Evolutionary conservation across 2,888 invertebrate species (phyloP).

Genomic region (Subacronicta megacephala): DNA sequence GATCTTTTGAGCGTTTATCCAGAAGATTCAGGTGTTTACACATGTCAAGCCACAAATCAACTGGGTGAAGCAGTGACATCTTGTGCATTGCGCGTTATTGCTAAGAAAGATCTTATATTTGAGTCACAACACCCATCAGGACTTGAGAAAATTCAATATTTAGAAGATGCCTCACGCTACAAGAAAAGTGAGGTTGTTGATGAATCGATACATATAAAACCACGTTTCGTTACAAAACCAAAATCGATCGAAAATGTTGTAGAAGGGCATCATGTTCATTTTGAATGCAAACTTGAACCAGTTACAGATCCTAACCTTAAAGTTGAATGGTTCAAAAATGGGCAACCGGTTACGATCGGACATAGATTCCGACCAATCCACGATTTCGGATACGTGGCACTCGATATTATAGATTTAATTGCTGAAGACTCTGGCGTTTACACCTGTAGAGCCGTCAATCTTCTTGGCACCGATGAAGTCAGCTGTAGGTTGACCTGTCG

Average conservation of each 20-base stretch:
- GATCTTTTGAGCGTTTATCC: slow-evolving; percentile 99
- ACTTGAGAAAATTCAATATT: slow-evolving; percentile 96
- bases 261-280: slow-evolving; percentile 98
- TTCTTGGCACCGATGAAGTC: slow-evolving; percentile 96
- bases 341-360: slow-evolving; percentile 97
- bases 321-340: slow-evolving; percentile 99
- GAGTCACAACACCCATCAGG: slow-evolving; percentile 98
- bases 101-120: slow-evolving; percentile 95
- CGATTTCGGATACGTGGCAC: slow-evolving; percentile 99
- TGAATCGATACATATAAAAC: slow-evolving; percentile 95
- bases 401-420: slow-evolving; percentile 98
- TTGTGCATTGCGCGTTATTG: slow-evolving; percentile 96
- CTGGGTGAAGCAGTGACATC: slow-evolving; percentile 98
- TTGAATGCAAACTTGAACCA: slow-evolving; percentile 99
- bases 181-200: slow-evolving; percentile 95
- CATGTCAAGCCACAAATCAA: slow-evolving; percentile 98
- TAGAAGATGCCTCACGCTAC: slow-evolving; percentile 96
- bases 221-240: slow-evolving; percentile 95
- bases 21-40: slow-evolving; percentile 98
- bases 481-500: slow-evolving; percentile 93
- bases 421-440: slow-evolving; percentile 98
- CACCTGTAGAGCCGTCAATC: slow-evolving; percentile 97
- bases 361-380: slow-evolving; percentile 98
- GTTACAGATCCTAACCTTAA: slow-evolving; percentile 98
- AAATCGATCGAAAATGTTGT: slow-evolving; percentile 95